Evolutionary conservation across 2,797 vertebrate genomes (phyloP), one percentile per base, ranked within the genome.

Genomic region (Anabas testudineus): DNA sequence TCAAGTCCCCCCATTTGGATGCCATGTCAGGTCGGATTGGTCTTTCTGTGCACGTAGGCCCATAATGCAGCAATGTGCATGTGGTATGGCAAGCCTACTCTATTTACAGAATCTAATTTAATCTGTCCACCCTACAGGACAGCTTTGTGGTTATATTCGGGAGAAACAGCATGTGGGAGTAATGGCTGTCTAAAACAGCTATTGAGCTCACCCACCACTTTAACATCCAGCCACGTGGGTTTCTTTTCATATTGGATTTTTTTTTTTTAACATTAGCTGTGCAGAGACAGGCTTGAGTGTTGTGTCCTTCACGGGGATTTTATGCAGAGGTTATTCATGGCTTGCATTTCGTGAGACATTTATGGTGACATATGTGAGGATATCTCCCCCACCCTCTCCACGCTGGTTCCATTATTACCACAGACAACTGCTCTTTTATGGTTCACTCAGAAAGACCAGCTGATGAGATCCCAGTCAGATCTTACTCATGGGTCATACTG

Each of bases 401-500:
- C n/a, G n/a, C 42, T 24, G 34, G 22, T 26, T 53, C 61, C 63
- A 53, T 70, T 81, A 54, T 83, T 67, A 67, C 43, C 57, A 2
- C 59, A 75, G 51, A 72, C 84, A 87, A 72, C 58, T 83, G 78
- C 22, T 71, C 41, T 24, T 26, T 60, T 22, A 52, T 28, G 9
- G 34, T 48, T 79, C 49, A 59, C 19, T 22, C 56, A 67, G 9
- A 58, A 16, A 52, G 41, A 49, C 15, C 28, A 49, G n/a, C 32
- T 16, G 8, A 47, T 21, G 21, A 73, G 10, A 32, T 30, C 59
- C 7, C 4, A 61, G n/a, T 36, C 68, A 63, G 36, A 43, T 69
- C 47, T 67, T 77, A 60, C 47, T 81, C 67, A 71, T 39, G 2
- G 3, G 19, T 70, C 19, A 45, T 55, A 32, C 55, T 41, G 7